Evolutionary conservation across 2,888 invertebrate genomes (phyloP).

Genomic region (Cinara cedri): DNA sequence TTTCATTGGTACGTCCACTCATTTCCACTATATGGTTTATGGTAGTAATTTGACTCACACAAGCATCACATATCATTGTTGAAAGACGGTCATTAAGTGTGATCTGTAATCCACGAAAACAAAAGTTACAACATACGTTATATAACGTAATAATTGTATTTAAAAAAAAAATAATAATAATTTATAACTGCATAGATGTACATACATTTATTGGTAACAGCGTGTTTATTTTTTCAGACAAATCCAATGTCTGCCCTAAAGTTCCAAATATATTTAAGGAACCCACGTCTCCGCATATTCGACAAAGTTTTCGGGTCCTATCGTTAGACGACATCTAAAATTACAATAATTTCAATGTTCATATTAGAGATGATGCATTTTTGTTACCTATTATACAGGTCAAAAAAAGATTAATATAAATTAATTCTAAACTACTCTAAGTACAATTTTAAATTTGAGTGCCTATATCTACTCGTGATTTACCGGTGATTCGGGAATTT

Average conservation of each 20-base stretch:
- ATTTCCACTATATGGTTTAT: conserved; percentile 17
- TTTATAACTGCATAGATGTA: not conserved
- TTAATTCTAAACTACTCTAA: too few relatives aligned
- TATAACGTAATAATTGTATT: too few relatives aligned
- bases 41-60: conserved; percentile 34
- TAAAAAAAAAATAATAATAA: too few relatives aligned
- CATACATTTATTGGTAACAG: conserved; percentile 35
- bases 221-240: conserved; percentile 48
- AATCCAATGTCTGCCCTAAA: conserved; percentile 35
- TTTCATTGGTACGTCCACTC: conserved; percentile 24
- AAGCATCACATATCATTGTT: conserved; percentile 21
- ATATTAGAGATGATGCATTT: too few relatives aligned
- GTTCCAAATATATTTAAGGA: conserved; percentile 52
- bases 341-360: conserved; percentile 4
- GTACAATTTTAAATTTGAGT: too few relatives aligned
- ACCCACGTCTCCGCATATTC: conserved; percentile 47
- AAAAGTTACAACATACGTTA: not conserved
- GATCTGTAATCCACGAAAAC: not conserved
- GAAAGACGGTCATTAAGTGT: conserved; percentile 43
- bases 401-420: too few relatives aligned
- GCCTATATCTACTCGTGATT: too few relatives aligned
- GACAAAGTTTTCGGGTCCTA: conserved; percentile 46
- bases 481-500: too few relatives aligned
- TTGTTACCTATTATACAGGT: too few relatives aligned
- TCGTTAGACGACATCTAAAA: conserved; percentile 39